phyloP scores from a whole-genome alignment of 2,888 invertebrate species.

The Dusona sp. region DNA sequence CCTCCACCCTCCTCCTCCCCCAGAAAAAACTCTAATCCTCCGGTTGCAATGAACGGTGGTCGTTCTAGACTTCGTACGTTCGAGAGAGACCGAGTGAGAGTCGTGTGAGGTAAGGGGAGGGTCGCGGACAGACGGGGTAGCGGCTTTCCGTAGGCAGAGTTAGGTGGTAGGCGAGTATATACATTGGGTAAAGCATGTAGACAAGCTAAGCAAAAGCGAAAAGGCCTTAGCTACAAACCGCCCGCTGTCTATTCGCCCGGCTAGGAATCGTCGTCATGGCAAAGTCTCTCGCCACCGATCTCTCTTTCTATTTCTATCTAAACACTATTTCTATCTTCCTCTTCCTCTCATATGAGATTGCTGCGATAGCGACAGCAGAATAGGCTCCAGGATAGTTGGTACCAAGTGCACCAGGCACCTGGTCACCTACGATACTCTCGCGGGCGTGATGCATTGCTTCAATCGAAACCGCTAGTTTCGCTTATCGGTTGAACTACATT shows the following conservation, averaged over 20 bases:
- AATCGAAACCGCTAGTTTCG: conserved; percentile 47
- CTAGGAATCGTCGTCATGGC: conserved; percentile 65
- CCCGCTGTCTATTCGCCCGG: conserved; percentile 69
- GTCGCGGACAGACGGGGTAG: conserved; percentile 70
- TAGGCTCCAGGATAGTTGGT: conserved; percentile 65
- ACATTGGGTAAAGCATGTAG: conserved; percentile 54
- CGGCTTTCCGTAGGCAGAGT: conserved; percentile 65
- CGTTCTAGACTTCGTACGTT: conserved; percentile 59
- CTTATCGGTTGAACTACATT: conserved; percentile 8
- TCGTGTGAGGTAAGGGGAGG: conserved; percentile 64
- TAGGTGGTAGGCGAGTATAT: conserved; percentile 63
- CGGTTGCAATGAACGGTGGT: conserved; percentile 71
- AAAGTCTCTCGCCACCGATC: conserved; percentile 31
- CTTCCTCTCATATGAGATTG: conserved; percentile 68
- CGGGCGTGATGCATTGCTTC: conserved; percentile 71
- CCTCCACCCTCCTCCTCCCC: conserved; percentile 81
- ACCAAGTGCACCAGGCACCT: conserved; percentile 80
- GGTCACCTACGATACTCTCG: conserved; percentile 78
- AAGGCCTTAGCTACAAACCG: conserved; percentile 70
- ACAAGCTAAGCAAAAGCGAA: conserved; percentile 56
- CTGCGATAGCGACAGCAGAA: conserved; percentile 43
- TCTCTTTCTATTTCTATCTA: background rate
- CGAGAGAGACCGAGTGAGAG: conserved; percentile 48
- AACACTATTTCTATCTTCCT: conserved; percentile 58
- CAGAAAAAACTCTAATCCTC: conserved; percentile 83